Conservation (phyloP, 1,140 invertebrate species). For the Ephestia elutella region DNA sequence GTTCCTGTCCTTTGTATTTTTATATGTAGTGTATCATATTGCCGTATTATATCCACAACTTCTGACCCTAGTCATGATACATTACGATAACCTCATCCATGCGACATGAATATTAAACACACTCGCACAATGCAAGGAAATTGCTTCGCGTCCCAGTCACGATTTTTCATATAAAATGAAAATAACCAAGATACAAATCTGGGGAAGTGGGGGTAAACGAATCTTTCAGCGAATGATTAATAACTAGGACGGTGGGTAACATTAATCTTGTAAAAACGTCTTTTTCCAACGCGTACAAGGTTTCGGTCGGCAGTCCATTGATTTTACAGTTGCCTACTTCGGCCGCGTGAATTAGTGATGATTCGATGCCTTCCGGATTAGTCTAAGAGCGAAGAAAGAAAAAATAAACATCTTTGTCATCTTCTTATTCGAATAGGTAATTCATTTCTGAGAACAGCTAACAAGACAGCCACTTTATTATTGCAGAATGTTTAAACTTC, state of each 20-base stretch:
- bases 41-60: background rate
- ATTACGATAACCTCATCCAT: conserved; percentile 9
- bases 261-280: background rate
- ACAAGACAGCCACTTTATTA: too few species aligned
- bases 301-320: background rate
- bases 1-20: too few species aligned
- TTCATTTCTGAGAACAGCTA: too few species aligned
- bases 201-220: conserved; percentile 1
- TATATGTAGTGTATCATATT: too few species aligned
- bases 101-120: conserved; percentile 9
- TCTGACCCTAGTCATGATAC: background rate
- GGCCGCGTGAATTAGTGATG: too few species aligned
- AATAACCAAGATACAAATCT: conserved; percentile 8
- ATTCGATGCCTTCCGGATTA: too few species aligned
- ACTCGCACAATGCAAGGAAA: background rate
- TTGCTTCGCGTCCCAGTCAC: conserved; percentile 7
- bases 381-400: too few species aligned
- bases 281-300: background rate
- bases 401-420: too few species aligned
- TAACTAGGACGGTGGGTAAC: background rate
- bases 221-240: conserved; percentile 10
- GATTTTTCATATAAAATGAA: conserved; percentile 11
- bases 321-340: too few species aligned
- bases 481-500: too few species aligned
- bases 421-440: too few species aligned